These are phyloP conservation scores for Thamnaconus septentrionalis DNA, from an alignment of 2,113 vertebrate species.

Conservation along the genomic window DNA sequence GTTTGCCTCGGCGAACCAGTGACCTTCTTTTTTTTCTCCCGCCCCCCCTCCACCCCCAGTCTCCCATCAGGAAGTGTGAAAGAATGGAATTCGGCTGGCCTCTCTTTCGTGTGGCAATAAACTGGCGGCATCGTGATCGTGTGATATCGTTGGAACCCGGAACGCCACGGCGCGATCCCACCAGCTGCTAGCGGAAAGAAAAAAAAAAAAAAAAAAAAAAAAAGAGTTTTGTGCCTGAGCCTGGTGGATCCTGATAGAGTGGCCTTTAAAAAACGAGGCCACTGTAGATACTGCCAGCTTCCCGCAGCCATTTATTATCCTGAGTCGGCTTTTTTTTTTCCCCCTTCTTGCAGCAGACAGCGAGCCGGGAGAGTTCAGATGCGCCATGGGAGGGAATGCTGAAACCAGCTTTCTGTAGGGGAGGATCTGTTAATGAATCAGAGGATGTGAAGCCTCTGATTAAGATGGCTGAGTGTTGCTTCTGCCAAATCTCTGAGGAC, in stretches of 20 bases:
- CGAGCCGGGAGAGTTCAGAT: conserved; percentile 37
- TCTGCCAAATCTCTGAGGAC: no score
- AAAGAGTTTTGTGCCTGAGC: conserved; percentile 21
- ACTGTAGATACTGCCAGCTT: conserved; percentile 58
- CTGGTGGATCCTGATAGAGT: conserved; percentile 54
- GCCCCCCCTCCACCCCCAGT: neutral
- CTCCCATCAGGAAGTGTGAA: neutral
- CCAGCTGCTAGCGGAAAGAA: conserved; percentile 32
- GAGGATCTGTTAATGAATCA: conserved; percentile 46
- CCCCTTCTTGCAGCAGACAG: conserved; percentile 48
- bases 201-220: no score
- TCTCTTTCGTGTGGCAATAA: conserved; percentile 1
- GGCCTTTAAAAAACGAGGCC: conserved; percentile 52
- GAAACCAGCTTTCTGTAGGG: conserved; percentile 48
- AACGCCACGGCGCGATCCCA: conserved; percentile 15
- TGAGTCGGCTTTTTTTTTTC: conserved; percentile 53
- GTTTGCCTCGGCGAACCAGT: neutral
- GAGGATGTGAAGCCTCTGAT: conserved; percentile 36
- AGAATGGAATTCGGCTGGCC: conserved; percentile 1
- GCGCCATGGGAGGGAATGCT: conserved; percentile 55
- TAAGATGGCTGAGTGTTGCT: conserved; percentile 12
- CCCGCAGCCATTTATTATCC: conserved; percentile 71
- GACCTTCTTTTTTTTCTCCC: no score
- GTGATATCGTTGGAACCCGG: conserved; percentile 18
- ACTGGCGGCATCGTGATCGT: conserved; percentile 12